phyloP scores from a whole-genome alignment of 2,797 vertebrate genomes.

The Agapornis canus region DNA sequence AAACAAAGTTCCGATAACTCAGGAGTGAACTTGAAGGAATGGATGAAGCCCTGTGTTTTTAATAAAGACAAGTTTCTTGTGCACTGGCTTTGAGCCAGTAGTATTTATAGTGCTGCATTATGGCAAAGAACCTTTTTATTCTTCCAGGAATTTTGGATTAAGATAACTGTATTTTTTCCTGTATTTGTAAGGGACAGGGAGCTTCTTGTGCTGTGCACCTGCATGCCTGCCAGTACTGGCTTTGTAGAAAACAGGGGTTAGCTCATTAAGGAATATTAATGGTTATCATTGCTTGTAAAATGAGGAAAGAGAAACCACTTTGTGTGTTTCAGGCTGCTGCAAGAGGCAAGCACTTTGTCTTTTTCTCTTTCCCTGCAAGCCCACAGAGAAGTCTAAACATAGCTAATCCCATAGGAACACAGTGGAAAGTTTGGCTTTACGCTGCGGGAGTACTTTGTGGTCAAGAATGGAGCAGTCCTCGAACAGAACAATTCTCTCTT shows the following conservation, averaged over 20 bases:
- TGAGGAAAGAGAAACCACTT: neutral
- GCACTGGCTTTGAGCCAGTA: neutral
- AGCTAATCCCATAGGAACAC: conserved; percentile 60
- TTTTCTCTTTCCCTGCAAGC: conserved; percentile 56
- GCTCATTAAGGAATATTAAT: conserved; percentile 43
- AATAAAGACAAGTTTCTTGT: neutral
- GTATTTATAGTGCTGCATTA: conserved; percentile 24
- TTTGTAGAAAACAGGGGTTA: conserved; percentile 22
- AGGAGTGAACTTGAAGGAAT: neutral
- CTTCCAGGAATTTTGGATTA: conserved; percentile 7
- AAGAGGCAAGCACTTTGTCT: conserved; percentile 44
- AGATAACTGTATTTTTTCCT: neutral
- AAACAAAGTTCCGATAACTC: neutral
- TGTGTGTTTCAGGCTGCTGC: conserved; percentile 15
- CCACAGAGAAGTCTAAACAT: conserved; percentile 65
- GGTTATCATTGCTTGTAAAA: conserved; percentile 31
- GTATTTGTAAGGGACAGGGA: neutral
- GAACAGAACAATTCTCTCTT: neutral
- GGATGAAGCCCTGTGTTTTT: neutral
- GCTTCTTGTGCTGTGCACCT: neutral
- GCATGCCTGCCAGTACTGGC: neutral
- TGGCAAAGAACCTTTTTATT: conserved; percentile 11
- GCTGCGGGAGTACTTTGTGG: conserved; percentile 8
- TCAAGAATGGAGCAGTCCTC: conserved; percentile 5
- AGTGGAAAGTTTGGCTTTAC: conserved; percentile 51